phyloP scores from a whole-genome alignment of 2,797 vertebrate genomes.

The Spinibarbus caldwelli region DNA sequence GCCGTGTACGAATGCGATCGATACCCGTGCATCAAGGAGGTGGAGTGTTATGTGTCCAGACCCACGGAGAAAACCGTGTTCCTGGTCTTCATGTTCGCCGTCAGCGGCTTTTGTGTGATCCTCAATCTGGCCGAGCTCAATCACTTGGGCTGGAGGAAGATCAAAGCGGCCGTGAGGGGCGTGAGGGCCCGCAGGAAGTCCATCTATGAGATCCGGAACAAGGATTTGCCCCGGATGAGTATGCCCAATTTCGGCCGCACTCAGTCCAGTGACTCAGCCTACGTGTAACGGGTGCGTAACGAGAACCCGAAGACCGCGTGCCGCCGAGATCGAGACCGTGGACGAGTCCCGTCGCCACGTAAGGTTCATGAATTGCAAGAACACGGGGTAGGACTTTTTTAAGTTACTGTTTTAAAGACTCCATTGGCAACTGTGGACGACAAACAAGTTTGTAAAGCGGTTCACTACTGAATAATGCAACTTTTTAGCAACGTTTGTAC shows the following conservation, averaged over 20 bases:
- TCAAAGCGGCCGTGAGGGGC: conserved; percentile 96
- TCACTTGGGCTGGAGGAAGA: conserved; percentile 99
- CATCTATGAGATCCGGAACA: conserved; percentile 97
- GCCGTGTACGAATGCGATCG: conserved; percentile 97
- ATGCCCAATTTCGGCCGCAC: conserved; percentile 99
- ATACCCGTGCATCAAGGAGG: conserved; percentile 99
- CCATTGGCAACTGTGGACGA: conserved; percentile 70
- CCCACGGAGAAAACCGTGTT: conserved; percentile 99
- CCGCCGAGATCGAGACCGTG: conserved; percentile 41
- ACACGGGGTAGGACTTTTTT: conserved; percentile 76
- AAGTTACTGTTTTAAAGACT: conserved; percentile 76
- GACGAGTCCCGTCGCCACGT: conserved; percentile 75
- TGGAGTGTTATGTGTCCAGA: conserved; percentile 98
- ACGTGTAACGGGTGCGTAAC: conserved; percentile 82
- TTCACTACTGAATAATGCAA: conserved; percentile 79
- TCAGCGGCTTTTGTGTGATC: conserved; percentile 97
- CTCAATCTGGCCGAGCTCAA: conserved; percentile 99
- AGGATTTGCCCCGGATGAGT: conserved; percentile 96
- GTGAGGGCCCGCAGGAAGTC: conserved; percentile 98
- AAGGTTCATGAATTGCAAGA: conserved; percentile 74
- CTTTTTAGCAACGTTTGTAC: conserved; percentile 82
- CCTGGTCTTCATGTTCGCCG: conserved; percentile 99
- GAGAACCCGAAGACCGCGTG: neutral
- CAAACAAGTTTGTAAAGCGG: conserved; percentile 72
- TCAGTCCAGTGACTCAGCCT: conserved; percentile 99